phyloP scores from a whole-genome alignment of 2,888 invertebrate genomes.

The Creontiades dilutus region DNA sequence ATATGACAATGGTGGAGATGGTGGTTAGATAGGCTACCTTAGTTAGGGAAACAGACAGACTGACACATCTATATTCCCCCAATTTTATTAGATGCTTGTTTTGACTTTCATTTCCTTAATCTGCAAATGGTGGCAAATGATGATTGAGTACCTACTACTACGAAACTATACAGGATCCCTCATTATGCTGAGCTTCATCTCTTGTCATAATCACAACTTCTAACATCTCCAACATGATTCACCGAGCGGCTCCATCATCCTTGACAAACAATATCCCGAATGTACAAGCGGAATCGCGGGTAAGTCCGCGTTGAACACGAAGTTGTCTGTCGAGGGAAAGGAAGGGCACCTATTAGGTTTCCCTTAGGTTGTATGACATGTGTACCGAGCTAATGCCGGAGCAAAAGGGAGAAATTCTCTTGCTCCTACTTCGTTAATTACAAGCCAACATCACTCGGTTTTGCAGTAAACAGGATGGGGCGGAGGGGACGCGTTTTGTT shows the following conservation, averaged over 20 bases:
- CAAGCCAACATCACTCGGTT: conserved; percentile 36
- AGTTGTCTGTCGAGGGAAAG: neutral
- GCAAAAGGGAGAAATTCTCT: conserved; percentile 32
- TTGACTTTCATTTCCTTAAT: too few relatives aligned
- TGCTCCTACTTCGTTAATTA: conserved; percentile 36
- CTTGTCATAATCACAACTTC: neutral
- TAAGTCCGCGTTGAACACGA: neutral
- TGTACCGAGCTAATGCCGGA: neutral
- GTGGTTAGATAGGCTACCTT: too few relatives aligned
- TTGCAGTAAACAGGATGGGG: neutral
- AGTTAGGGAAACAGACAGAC: too few relatives aligned
- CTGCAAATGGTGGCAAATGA: too few relatives aligned
- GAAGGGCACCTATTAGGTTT: conserved; percentile 23
- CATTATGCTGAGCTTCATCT: neutral
- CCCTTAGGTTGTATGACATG: conserved; percentile 24
- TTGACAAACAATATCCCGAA: neutral
- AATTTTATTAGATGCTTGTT: too few relatives aligned
- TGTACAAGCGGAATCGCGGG: neutral
- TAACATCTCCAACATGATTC: neutral
- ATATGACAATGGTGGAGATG: too few relatives aligned
- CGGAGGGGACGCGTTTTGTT: conserved; percentile 11
- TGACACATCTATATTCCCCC: too few relatives aligned
- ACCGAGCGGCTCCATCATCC: conserved; percentile 2
- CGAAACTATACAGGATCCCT: neutral
- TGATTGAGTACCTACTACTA: too few relatives aligned